Conservation (phyloP, 2,888 invertebrate species). For the Podabrus alpinus region DNA sequence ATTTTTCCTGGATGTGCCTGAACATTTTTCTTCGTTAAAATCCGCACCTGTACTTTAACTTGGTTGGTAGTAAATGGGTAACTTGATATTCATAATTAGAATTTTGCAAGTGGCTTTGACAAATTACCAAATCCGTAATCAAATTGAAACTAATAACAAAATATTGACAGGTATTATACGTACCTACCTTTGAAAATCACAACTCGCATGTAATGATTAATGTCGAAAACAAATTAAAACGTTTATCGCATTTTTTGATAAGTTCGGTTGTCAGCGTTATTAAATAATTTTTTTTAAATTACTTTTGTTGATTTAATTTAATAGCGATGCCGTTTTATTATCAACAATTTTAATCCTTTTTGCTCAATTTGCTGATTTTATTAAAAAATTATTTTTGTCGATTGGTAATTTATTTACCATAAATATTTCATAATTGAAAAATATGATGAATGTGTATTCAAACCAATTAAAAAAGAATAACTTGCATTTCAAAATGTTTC, state of each 20-base stretch:
- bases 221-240: slow-evolving; percentile 6
- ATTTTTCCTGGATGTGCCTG: not conserved
- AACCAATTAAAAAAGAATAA: too few species aligned
- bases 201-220: not conserved
- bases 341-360: not conserved
- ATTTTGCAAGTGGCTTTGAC: slow-evolving; percentile 38
- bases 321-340: not conserved
- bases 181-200: slow-evolving; percentile 1
- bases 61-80: slow-evolving; percentile 32
- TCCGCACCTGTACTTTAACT: slow-evolving; percentile 4
- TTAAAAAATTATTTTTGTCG: not conserved
- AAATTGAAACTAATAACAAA: slow-evolving; percentile 21
- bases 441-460: too few species aligned
- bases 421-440: not conserved
- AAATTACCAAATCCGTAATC: slow-evolving; percentile 35
- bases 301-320: not conserved
- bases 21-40: not conserved
- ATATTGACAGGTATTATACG: slow-evolving; percentile 18
- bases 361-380: not conserved
- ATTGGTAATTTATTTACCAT: not conserved
- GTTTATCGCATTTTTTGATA: not conserved
- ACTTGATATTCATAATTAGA: slow-evolving; percentile 39
- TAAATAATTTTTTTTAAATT: not conserved
- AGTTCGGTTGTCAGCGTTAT: not conserved
- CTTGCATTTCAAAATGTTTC: too few species aligned